These are phyloP conservation scores for Mylabris phalerata DNA, from an alignment of 1,140 invertebrate species.

Conservation along the genomic window DNA sequence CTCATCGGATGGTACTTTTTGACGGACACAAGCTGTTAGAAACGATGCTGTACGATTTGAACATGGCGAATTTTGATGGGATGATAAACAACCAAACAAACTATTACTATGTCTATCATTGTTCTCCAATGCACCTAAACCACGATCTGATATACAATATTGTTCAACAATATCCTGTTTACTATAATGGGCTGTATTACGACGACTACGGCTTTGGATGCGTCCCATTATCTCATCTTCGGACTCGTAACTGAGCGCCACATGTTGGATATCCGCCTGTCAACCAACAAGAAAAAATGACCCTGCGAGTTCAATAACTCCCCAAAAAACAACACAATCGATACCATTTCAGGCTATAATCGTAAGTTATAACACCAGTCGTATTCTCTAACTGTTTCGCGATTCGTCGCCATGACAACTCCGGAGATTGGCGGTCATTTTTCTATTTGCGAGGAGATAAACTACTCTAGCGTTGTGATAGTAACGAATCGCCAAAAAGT, in stretches of 20 bases:
- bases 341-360: no score
- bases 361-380: no score
- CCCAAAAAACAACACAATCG: no score
- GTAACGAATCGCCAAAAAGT: no score
- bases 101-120: conserved; percentile 50
- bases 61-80: conserved; percentile 56
- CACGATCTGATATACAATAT: conserved; percentile 87
- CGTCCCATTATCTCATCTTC: conserved; percentile 60
- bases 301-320: no score
- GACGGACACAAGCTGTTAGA: conserved; percentile 75
- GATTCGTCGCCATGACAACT: neutral
- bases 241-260: conserved; percentile 59
- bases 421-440: neutral
- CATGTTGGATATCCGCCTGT: conserved; percentile 58
- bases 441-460: no score
- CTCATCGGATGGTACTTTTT: conserved; percentile 76
- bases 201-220: conserved; percentile 43
- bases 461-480: no score
- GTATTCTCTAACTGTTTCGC: no score
- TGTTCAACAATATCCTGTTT: conserved; percentile 83
- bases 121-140: conserved; percentile 73
- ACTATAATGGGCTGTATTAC: conserved; percentile 59
- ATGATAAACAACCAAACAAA: conserved; percentile 68
- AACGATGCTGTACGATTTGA: conserved; percentile 57
- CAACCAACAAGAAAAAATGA: conserved; percentile 4